Evolutionary conservation across 2,113 vertebrate species (phyloP).

Genomic region (Stercorarius parasiticus): DNA sequence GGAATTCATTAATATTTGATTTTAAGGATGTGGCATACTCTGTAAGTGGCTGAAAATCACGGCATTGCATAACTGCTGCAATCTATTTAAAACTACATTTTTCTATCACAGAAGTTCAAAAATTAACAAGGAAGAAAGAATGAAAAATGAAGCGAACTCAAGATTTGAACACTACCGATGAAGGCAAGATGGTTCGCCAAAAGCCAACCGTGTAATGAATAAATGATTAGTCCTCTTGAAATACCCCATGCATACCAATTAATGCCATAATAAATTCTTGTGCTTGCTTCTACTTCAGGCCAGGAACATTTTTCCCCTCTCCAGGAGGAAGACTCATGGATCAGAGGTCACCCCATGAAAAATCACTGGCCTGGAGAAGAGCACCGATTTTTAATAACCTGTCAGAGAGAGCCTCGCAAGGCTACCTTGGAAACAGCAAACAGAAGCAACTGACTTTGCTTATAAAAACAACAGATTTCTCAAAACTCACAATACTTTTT

Average conservation of each 20-base stretch:
- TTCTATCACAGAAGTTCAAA: neutral
- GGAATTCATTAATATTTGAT: slow-evolving; percentile 36
- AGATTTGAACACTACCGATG: neutral
- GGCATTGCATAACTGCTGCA: neutral
- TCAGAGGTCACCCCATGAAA: neutral
- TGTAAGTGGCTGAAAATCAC: neutral
- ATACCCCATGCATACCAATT: neutral
- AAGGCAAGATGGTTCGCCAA: neutral
- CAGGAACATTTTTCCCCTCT: neutral
- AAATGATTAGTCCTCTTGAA: neutral
- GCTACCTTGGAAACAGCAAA: neutral
- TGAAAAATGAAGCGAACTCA: neutral
- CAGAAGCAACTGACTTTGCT: neutral
- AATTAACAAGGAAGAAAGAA: neutral
- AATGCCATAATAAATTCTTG: neutral
- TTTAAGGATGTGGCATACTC: slow-evolving; percentile 5
- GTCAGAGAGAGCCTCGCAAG: neutral
- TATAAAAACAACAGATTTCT: neutral
- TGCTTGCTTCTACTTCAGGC: neutral
- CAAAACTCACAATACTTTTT: neutral
- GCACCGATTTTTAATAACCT: neutral
- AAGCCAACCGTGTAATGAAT: neutral
- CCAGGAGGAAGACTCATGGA: neutral
- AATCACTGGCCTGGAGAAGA: neutral
- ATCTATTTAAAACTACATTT: slow-evolving; percentile 28